Conservation (phyloP, 2,888 invertebrate genomes). For the Mechanitis mazaeus region DNA sequence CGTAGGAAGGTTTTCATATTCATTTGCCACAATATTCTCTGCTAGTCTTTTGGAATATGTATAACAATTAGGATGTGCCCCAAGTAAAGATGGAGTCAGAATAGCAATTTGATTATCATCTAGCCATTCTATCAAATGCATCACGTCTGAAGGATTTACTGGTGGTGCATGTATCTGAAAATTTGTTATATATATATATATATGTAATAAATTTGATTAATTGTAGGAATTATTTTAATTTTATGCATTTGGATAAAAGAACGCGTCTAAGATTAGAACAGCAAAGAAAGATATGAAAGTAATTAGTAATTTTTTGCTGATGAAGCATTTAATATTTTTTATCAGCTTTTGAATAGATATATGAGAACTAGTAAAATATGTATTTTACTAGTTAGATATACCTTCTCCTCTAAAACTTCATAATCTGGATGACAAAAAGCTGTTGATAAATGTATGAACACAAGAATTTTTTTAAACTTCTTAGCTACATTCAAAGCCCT, state of each 20-base stretch:
- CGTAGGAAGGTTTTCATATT: conserved; percentile 84
- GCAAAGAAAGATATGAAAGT: no score
- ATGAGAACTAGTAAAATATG: no score
- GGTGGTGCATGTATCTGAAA: conserved; percentile 81
- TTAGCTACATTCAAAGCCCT: conserved; percentile 85
- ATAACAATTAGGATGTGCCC: conserved; percentile 94
- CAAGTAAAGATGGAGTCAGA: conserved; percentile 81
- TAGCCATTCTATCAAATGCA: conserved; percentile 83
- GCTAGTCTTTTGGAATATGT: conserved; percentile 95
- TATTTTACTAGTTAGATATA: conserved; percentile 29
- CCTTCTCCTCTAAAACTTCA: conserved; percentile 60
- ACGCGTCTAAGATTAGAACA: no score
- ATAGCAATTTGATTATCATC: conserved; percentile 79
- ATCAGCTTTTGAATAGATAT: no score
- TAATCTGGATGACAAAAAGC: conserved; percentile 97
- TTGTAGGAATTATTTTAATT: no score
- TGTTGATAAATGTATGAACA: conserved; percentile 93
- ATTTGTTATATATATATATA: neutral
- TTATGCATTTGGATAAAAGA: no score
- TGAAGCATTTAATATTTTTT: no score
- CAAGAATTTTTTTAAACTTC: conserved; percentile 82
- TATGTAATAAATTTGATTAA: neutral
- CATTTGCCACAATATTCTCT: conserved; percentile 86
- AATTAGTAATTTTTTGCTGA: no score
- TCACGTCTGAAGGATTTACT: conserved; percentile 82